These are phyloP conservation scores for Myzus persicae DNA, from an alignment of 1,140 invertebrate genomes.

Conservation along the genomic window DNA sequence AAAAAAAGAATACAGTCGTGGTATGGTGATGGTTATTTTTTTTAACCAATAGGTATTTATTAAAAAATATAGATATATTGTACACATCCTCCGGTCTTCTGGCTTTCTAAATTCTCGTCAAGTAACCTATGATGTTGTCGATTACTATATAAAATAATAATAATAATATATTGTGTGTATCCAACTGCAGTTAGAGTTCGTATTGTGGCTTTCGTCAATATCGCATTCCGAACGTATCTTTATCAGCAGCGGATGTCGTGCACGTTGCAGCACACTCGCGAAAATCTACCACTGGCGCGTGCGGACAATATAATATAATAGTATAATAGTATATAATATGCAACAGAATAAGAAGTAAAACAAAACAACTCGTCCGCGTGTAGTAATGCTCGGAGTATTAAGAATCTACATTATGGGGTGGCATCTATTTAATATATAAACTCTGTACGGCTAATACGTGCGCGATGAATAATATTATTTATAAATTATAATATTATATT, in stretches of 20 bases:
- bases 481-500: neutral
- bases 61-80: too few relatives aligned
- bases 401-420: neutral
- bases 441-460: neutral
- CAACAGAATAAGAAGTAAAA: neutral
- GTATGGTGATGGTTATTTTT: neutral
- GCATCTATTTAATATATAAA: neutral
- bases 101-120: neutral
- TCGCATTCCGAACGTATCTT: neutral
- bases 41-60: neutral
- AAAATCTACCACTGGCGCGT: neutral
- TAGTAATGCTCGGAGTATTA: neutral
- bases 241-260: neutral
- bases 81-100: neutral
- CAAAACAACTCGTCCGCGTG: neutral
- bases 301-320: neutral
- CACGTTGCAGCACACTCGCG: neutral
- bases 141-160: neutral
- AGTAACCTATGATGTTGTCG: neutral
- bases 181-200: neutral
- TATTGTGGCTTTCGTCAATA: neutral
- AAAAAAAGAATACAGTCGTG: neutral
- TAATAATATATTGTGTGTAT: neutral
- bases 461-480: too few relatives aligned
- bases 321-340: neutral